Conservation (phyloP, 2,888 invertebrate genomes). For the Abrostola tripartita region DNA sequence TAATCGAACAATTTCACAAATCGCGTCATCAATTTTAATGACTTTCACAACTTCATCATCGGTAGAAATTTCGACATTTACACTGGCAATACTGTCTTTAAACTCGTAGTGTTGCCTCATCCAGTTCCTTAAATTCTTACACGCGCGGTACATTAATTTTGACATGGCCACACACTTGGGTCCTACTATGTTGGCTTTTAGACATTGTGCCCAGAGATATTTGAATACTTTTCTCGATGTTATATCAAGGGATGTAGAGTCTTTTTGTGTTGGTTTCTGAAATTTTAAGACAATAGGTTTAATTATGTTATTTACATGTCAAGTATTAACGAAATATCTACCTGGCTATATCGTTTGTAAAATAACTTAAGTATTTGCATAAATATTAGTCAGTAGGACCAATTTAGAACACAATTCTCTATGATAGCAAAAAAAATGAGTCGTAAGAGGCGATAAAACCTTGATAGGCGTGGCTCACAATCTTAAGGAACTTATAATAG, state of each 20-base stretch:
- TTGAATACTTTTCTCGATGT: conserved; percentile 72
- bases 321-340: background rate
- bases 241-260: conserved; percentile 57
- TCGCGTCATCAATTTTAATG: conserved; percentile 68
- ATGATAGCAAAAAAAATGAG: no score
- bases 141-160: conserved; percentile 71
- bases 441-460: no score
- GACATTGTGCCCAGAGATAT: conserved; percentile 71
- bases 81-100: conserved; percentile 57
- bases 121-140: conserved; percentile 75
- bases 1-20: conserved; percentile 74
- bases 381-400: no score
- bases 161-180: conserved; percentile 78
- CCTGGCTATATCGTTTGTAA: no score
- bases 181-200: conserved; percentile 78
- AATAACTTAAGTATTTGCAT: background rate
- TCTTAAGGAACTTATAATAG: no score
- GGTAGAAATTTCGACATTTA: conserved; percentile 59
- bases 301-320: background rate
- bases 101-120: conserved; percentile 76
- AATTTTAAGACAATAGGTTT: conserved; percentile 24
- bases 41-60: conserved; percentile 53
- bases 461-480: no score
- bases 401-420: no score
- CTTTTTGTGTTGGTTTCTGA: conserved; percentile 75